These are phyloP conservation scores for Paralichthys olivaceus DNA, from an alignment of 2,113 vertebrate species.

Conservation along the genomic window DNA sequence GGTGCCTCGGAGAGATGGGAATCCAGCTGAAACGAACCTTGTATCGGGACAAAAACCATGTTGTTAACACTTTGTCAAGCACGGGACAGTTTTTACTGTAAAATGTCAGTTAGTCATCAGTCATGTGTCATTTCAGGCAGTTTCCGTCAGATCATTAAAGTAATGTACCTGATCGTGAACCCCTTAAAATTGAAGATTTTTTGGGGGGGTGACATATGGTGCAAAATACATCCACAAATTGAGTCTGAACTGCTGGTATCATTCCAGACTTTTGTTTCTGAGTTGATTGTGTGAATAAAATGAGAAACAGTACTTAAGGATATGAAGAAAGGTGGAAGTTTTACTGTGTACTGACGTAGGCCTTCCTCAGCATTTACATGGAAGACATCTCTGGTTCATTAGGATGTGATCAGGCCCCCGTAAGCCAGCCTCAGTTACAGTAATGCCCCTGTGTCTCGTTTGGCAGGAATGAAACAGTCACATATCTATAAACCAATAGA, in stretches of 20 bases:
- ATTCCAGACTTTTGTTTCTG: conserved; percentile 44
- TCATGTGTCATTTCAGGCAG: background rate
- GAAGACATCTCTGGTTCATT: background rate
- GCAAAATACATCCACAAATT: conserved; percentile 1
- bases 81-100: conserved; percentile 1
- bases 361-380: background rate
- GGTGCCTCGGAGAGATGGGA: conserved; percentile 37
- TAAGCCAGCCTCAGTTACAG: background rate
- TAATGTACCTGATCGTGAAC: too few relatives aligned
- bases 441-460: background rate
- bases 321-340: background rate
- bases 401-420: background rate
- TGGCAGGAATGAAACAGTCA: conserved; percentile 1
- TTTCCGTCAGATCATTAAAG: background rate
- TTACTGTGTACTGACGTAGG: background rate
- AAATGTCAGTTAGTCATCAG: conserved; percentile 8
- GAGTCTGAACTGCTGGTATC: conserved; percentile 14
- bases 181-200: background rate
- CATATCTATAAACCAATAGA: conserved; percentile 3
- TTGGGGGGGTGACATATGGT: background rate
- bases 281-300: background rate
- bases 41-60: conserved; percentile 33
- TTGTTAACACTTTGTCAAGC: conserved; percentile 17
- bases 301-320: background rate
- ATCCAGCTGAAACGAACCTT: conserved; percentile 30